Base-by-base conservation (phyloP, 1,140 invertebrate genomes). In the Bradynema listronoti region DNA sequence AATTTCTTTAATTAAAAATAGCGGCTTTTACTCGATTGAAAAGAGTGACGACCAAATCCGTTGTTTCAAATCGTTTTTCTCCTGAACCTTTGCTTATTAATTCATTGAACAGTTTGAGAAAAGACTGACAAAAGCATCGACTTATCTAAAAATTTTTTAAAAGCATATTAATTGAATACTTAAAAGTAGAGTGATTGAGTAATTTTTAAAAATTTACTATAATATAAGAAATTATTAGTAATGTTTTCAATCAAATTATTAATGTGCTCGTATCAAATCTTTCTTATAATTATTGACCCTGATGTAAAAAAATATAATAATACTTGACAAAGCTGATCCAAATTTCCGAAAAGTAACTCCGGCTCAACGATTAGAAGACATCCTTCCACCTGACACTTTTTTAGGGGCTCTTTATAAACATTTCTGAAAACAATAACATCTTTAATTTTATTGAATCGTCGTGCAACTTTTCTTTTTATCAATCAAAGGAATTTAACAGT, bases 391-490 rank as follows among this genome's bases (percentile, higher is more conserved):
- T 86, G 85, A 53, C 85, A 83, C 66, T 85, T 84, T 76, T 86
- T 86, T 58, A 86, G 70, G 0, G 85, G 85, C 67, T 86, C 85
- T 82, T 86, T 84, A 72, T 85, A 87, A 32, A 86, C 85, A 83
- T 86, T 69, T 46, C 78, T 79, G 54, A 50, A 47, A 45, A 57
- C 9, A 47, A 61, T n/a, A n/a, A n/a, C n/a, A n/a, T n/a, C n/a
- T n/a, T n/a, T n/a, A n/a, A n/a, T n/a, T n/a, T n/a, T n/a, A n/a
- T n/a, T n/a, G n/a, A n/a, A n/a, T n/a, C n/a, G n/a, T n/a, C n/a
- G n/a, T n/a, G n/a, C n/a, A n/a, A n/a, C n/a, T n/a, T n/a, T n/a
- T n/a, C n/a, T n/a, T n/a, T n/a, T n/a, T n/a, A n/a, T n/a, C n/a
- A n/a, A n/a, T n/a, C n/a, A n/a, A n/a, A n/a, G n/a, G n/a, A n/a